A percentile compares a stretch with the other conserved stretches of the same genome.
These are phyloP conservation scores for Ceyx margarethae DNA, from an alignment of 2,113 vertebrate genomes.

Conservation along the genomic window DNA sequence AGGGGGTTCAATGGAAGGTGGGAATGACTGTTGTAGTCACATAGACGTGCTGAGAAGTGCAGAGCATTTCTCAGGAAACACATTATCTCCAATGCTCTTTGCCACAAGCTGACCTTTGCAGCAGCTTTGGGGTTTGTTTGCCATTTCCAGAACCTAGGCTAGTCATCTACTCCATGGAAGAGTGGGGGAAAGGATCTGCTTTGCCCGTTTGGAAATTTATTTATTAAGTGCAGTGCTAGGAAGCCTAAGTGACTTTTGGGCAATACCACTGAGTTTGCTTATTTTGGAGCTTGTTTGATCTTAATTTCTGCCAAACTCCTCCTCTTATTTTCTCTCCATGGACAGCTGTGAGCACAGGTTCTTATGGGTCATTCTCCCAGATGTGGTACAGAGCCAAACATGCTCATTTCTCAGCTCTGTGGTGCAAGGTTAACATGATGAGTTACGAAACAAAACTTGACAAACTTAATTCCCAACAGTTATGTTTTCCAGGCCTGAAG, in stretches of 20 bases:
- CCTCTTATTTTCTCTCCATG: neutral
- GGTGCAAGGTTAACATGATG: accelerated
- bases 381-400: neutral
- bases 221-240: neutral
- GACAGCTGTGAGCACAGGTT: neutral
- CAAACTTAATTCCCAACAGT: neutral
- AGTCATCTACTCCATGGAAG: neutral
- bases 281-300: neutral
- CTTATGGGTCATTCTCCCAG: neutral
- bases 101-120: neutral
- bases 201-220: neutral
- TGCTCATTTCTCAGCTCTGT: neutral
- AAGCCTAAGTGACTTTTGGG: neutral
- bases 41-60: neutral
- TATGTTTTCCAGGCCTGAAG: neutral
- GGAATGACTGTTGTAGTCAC: neutral
- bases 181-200: neutral
- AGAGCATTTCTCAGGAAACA: neutral
- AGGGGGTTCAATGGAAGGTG: neutral
- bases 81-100: neutral
- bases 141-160: neutral
- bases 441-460: neutral
- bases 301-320: neutral
- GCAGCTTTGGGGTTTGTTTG: neutral
- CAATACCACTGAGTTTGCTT: neutral